Conservation (phyloP, 2,113 vertebrate genomes). For the Crypturellus undulatus region DNA sequence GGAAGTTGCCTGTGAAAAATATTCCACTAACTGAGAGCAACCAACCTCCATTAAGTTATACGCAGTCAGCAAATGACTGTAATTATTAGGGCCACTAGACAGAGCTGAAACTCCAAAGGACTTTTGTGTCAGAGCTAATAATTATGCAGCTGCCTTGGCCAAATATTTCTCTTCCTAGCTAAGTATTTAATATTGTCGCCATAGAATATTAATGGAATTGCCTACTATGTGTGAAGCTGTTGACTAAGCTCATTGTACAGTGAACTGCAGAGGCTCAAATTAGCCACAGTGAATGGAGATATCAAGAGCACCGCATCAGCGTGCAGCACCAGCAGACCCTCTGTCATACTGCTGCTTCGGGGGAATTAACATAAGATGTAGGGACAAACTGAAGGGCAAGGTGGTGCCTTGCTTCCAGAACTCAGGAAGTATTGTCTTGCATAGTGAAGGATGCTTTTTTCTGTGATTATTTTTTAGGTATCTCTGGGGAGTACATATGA, state of each 20-base stretch:
- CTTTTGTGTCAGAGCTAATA: conserved; percentile 68
- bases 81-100: conserved; percentile 69
- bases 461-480: conserved; percentile 2
- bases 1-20: conserved; percentile 48
- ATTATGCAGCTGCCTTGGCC: conserved; percentile 72
- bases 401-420: not conserved
- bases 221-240: conserved; percentile 56
- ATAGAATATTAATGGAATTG: conserved; percentile 65
- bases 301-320: conserved; percentile 8
- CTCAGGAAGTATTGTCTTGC: not conserved
- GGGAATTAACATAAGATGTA: not conserved
- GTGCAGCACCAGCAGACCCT: not conserved
- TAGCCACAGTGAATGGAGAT: conserved; percentile 14
- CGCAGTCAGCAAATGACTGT: conserved; percentile 63
- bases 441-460: not conserved
- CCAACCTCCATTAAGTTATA: conserved; percentile 58
- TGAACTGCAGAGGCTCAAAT: conserved; percentile 54
- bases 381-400: not conserved
- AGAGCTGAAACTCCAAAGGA: conserved; percentile 67
- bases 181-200: conserved; percentile 65
- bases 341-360: not conserved
- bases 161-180: conserved; percentile 61
- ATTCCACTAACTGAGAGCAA: conserved; percentile 42
- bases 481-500: not conserved
- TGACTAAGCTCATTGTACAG: conserved; percentile 63